A percentile compares a stretch with the other conserved stretches of the same genome.
phyloP scores from a whole-genome alignment of 2,797 vertebrate species.

The Urocyon cinereoargenteus region DNA sequence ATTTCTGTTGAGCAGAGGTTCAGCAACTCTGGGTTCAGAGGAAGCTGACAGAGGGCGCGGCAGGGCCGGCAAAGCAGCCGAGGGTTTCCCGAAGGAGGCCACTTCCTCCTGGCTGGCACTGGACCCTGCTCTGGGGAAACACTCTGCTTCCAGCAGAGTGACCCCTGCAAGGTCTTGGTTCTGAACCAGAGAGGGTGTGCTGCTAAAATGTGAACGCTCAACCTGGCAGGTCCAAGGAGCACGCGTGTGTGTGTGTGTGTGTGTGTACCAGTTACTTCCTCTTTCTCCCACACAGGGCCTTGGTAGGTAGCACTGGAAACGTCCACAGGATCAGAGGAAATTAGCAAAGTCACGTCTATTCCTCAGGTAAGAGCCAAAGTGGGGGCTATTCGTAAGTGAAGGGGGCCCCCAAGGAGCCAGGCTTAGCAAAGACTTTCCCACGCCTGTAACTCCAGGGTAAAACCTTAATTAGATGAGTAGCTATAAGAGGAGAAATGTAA shows the following conservation, averaged over 20 bases:
- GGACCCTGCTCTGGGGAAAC: conserved; percentile 27
- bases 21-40: conserved; percentile 64
- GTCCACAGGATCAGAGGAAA: background rate
- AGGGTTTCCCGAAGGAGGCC: conserved; percentile 54
- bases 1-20: conserved; percentile 49
- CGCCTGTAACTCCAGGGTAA: background rate
- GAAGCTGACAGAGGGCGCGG: conserved; percentile 59
- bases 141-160: background rate
- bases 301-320: background rate
- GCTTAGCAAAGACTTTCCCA: background rate
- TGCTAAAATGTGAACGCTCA: background rate
- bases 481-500: background rate
- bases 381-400: background rate
- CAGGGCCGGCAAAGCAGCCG: background rate
- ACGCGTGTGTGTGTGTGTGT: accelerated
- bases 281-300: background rate
- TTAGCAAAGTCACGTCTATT: background rate
- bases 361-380: background rate
- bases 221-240: background rate
- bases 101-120: conserved; percentile 51
- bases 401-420: background rate
- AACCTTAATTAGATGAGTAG: background rate
- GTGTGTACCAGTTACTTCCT: background rate
- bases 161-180: background rate
- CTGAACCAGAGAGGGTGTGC: background rate